phyloP scores from a whole-genome alignment of 1,140 invertebrate genomes.

The Drosophila ironensis region DNA sequence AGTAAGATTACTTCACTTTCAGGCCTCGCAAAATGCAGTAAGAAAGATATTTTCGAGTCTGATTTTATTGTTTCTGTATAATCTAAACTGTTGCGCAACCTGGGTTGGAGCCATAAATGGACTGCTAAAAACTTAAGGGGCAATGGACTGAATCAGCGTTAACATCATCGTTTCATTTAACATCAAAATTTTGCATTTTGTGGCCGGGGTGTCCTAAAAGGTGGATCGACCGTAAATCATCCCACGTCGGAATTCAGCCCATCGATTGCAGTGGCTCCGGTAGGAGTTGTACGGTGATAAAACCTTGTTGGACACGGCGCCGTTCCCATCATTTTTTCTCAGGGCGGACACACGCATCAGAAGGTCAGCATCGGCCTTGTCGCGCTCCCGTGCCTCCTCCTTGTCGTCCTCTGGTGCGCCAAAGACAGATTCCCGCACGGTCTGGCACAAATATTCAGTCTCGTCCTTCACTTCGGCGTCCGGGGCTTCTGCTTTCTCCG shows the following conservation, averaged over 20 bases:
- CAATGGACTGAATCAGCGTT: too few species aligned
- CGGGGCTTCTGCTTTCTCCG: too few species aligned
- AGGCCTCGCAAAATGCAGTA: too few species aligned
- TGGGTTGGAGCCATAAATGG: too few species aligned
- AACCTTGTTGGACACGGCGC: conserved; percentile 33
- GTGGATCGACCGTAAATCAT: conserved; percentile 44
- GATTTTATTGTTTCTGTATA: too few species aligned
- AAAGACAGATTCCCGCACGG: conserved; percentile 24
- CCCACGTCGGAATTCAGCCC: conserved; percentile 57
- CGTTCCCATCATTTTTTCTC: too few species aligned
- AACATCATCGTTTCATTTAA: too few species aligned
- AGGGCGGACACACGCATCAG: not conserved
- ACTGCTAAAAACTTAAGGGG: too few species aligned
- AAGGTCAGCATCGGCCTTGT: conserved; percentile 15
- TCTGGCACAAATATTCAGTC: not conserved
- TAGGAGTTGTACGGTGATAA: conserved; percentile 52
- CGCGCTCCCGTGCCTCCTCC: not conserved
- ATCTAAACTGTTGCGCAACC: too few species aligned
- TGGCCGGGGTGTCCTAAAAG: not conserved
- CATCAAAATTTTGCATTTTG: not conserved
- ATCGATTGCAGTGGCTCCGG: conserved; percentile 35
- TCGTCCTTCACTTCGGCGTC: conserved; percentile 1
- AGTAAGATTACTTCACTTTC: too few species aligned
- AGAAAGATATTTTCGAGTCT: too few species aligned
- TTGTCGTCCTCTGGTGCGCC: conserved; percentile 20